Conservation (phyloP, 2,797 vertebrate species). For the Cuniculus paca region DNA sequence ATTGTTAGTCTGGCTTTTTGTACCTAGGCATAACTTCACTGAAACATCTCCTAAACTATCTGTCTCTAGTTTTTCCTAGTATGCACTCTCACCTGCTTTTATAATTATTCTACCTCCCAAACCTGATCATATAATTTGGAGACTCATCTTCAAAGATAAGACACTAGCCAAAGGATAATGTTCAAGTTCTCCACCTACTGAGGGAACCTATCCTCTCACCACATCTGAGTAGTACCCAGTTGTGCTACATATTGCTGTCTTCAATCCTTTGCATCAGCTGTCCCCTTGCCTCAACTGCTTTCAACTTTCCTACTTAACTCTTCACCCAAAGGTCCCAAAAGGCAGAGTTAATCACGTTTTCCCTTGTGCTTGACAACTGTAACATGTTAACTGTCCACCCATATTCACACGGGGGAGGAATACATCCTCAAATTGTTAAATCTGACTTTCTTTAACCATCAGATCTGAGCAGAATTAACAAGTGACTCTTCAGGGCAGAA, state of each 20-base stretch:
- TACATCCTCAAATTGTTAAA: neutral
- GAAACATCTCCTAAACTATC: neutral
- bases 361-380: neutral
- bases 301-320: neutral
- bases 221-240: neutral
- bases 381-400: neutral
- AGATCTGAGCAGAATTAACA: neutral
- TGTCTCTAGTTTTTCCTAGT: neutral
- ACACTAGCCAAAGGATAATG: neutral
- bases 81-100: neutral
- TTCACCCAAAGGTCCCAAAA: neutral
- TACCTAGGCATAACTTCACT: neutral
- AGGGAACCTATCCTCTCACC: neutral
- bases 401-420: neutral
- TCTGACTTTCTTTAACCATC: neutral
- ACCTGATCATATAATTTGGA: neutral
- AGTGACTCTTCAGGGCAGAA: neutral
- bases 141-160: neutral
- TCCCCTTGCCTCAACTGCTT: neutral
- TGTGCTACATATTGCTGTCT: accelerated
- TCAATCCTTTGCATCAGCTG: neutral
- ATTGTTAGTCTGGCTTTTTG: neutral
- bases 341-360: neutral
- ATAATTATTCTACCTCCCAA: neutral
- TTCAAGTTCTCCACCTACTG: neutral